Conservation (phyloP, 37 sponge, comb jelly and placozoan species). For the Dysidea cf. avara region DNA sequence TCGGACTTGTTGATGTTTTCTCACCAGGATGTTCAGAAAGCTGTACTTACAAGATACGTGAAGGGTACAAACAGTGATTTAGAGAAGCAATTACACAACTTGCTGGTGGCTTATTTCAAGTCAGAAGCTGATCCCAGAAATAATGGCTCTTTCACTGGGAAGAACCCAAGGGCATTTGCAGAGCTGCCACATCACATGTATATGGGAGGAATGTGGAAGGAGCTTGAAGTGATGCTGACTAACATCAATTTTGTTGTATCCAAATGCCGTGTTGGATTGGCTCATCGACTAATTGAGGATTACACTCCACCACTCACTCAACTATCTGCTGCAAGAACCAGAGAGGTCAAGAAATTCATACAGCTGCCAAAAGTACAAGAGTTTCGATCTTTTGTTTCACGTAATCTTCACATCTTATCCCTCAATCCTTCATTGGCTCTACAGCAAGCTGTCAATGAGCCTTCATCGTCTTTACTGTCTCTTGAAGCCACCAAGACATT, state of each 20-base stretch:
- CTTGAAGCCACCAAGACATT: constrained; percentile 32
- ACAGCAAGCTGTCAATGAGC: constrained; percentile 92
- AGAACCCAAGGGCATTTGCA: constrained; percentile 69
- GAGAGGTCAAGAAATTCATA: constrained; percentile 57
- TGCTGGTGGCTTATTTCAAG: constrained; percentile 64
- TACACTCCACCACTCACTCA: constrained; percentile 44
- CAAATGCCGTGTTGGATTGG: constrained; percentile 78
- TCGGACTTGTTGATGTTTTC: constrained; percentile 51
- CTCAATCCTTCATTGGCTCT: constrained; percentile 68
- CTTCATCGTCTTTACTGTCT: constrained; percentile 41
- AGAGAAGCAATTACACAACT: constrained; percentile 60
- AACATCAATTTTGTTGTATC: constrained; percentile 71
- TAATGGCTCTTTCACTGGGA: constrained; percentile 69
- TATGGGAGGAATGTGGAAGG: constrained; percentile 62
- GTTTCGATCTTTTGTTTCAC: constrained; percentile 79
- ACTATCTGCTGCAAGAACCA: constrained; percentile 38
- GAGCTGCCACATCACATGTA: constrained; percentile 86
- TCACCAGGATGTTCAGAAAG: constrained; percentile 77
- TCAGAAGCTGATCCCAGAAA: constrained; percentile 64
- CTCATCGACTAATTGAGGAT: constrained; percentile 78
- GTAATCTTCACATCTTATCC: constrained; percentile 76
- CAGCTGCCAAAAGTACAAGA: constrained; percentile 47
- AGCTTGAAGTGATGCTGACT: constrained; percentile 60
- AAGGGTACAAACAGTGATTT: constrained; percentile 53
- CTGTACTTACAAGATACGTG: constrained; percentile 69